Base-by-base conservation (phyloP, 2,113 vertebrate genomes). In the Paramormyrops kingsleyae region DNA sequence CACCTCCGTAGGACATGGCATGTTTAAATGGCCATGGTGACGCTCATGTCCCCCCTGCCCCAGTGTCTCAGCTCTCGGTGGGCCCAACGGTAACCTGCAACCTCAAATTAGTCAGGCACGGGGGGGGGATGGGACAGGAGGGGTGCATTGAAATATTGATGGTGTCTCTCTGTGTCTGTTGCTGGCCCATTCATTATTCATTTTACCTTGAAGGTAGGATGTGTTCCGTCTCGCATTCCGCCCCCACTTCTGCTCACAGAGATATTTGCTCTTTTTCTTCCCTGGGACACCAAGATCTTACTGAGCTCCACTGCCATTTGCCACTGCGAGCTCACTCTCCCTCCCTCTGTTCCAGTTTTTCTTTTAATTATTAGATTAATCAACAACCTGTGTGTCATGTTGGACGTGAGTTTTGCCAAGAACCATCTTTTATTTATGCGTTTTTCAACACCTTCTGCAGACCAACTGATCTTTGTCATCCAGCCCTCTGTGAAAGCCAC, bases 121-220 rank as follows among this genome's bases (percentile, higher is more conserved):
- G 21, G 90, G 91, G 87, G 90, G 56, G 44, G 46, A 0, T 24
- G 56, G 52, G 1, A 91, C 93, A 91, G 93, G 91, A 90, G 88
- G 90, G 90, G 92, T 92, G 91, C 93, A 94, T 94, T 95, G 91
- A 95, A 97, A 98, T 98, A 98, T 98, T 98, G 97, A 99, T 98
- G 96, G 94, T 95, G 94, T 95, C 96, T 96, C 97, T 96, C 95
- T 95, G 92, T 96, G 96, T 95, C 95, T 94, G 96, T 94, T 94
- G 95, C 96, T 94, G 93, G 93, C 92, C 95, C 95, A 97, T 98
- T 96, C 97, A 98, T 98, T 97, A 98, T 98, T 98, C 95, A 99
- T 97, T 95, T 95, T 96, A 97, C 96, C 96, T 97, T 95, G 95
- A 97, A 97, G 96, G 96, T 97, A 97, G 95, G 91, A 94, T 96